Percentiles rank a stretch among this genome's conserved stretches.
Conservation (phyloP, 2,797 vertebrate genomes). For the Halcyon badia region DNA sequence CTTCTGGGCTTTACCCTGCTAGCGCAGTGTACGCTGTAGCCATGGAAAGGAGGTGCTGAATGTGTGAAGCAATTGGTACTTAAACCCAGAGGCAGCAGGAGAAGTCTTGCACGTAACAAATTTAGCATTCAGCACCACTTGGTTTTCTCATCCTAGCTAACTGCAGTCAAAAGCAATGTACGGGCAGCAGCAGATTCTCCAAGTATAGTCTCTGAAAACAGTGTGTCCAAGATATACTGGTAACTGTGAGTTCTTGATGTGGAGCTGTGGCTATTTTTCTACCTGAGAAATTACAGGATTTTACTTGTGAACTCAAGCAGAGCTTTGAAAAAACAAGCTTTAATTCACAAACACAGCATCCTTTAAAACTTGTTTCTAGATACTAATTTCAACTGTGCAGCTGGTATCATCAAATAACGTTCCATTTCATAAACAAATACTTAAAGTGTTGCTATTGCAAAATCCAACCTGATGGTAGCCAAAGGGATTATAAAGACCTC, state of each 20-base stretch:
- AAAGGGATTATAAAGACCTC: not conserved
- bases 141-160: not conserved
- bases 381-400: not conserved
- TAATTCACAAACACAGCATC: not conserved
- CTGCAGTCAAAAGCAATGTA: not conserved
- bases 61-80: not conserved
- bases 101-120: not conserved
- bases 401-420: not conserved
- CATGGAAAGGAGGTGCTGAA: not conserved
- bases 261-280: not conserved
- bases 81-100: not conserved
- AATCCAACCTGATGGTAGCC: not conserved
- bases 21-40: too few species aligned
- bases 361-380: conserved; percentile 5
- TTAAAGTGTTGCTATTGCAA: not conserved
- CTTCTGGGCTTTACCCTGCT: not conserved
- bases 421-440: not conserved
- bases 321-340: not conserved
- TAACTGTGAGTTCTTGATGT: not conserved
- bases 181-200: not conserved
- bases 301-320: not conserved
- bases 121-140: not conserved
- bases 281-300: not conserved
- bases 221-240: not conserved
- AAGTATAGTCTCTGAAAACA: not conserved